Evolutionary conservation across 2,797 vertebrate genomes (phyloP).

Genomic region (Onychomys leucogaster): DNA sequence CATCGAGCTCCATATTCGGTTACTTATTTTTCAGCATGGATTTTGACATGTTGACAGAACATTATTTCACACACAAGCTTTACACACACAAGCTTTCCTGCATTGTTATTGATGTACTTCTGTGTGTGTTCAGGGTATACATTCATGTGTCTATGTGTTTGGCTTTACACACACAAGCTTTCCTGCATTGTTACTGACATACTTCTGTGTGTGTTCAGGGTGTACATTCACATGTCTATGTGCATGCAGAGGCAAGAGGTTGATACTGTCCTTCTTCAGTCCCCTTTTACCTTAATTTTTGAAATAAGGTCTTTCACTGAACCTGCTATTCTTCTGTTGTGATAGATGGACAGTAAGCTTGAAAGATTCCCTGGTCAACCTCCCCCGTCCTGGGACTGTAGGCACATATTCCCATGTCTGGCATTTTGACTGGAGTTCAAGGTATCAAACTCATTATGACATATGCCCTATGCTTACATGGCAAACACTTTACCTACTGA

Average conservation of each 20-base stretch:
- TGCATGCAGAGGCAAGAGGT: background rate
- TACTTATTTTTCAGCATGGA: background rate
- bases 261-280: background rate
- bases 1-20: accelerated
- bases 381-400: background rate
- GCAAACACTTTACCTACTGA: background rate
- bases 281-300: background rate
- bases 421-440: background rate
- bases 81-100: background rate
- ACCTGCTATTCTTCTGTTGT: background rate
- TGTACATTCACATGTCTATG: background rate
- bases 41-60: too few relatives aligned
- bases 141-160: background rate
- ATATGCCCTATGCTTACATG: background rate
- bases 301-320: background rate
- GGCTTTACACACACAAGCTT: too few relatives aligned
- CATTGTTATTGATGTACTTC: background rate
- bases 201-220: background rate
- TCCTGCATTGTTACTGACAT: background rate
- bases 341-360: background rate
- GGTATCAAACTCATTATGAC: background rate
- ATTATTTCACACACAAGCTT: too few relatives aligned
- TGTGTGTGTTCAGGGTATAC: background rate
- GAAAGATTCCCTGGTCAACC: too few relatives aligned
- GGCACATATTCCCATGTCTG: background rate